Conservation (phyloP, 2,888 invertebrate species). For the Adelphocoris suturalis region DNA sequence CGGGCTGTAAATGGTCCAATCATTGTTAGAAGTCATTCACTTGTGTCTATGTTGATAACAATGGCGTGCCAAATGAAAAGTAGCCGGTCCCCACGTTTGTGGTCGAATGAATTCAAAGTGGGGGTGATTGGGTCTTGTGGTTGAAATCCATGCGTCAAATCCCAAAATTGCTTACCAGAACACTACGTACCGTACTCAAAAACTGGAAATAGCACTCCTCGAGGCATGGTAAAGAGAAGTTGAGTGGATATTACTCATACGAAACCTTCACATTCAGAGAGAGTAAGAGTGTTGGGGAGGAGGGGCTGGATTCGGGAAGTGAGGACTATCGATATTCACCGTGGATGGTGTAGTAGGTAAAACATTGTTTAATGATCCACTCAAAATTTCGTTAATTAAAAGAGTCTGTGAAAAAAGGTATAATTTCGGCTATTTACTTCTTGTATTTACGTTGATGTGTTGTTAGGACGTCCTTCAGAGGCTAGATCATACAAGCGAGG, state of each 20-base stretch:
- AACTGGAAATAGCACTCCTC: conserved; percentile 18
- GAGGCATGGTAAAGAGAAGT: neutral
- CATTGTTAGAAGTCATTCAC: neutral
- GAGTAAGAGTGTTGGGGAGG: too few species aligned
- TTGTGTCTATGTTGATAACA: neutral
- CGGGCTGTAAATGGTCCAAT: neutral
- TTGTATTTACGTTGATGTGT: too few species aligned
- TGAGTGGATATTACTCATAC: neutral
- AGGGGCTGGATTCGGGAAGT: too few species aligned
- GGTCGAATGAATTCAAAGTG: conserved; percentile 1
- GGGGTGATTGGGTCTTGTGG: conserved; percentile 11
- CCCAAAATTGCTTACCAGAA: neutral
- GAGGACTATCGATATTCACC: too few species aligned
- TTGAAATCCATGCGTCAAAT: neutral
- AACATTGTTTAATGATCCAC: too few species aligned
- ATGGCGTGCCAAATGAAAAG: neutral
- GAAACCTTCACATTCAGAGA: too few species aligned
- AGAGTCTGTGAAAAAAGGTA: too few species aligned
- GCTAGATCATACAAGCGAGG: too few species aligned
- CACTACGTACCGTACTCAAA: conserved; percentile 13
- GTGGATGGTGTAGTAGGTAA: too few species aligned
- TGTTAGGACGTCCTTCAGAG: too few species aligned
- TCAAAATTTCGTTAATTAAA: too few species aligned
- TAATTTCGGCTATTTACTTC: too few species aligned
- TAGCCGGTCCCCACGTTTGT: conserved; percentile 3